Percentiles rank a stretch among this genome's conserved stretches.
Conservation (phyloP, 92 coral and sea anemone species). For the Desmophyllum pertusum region DNA sequence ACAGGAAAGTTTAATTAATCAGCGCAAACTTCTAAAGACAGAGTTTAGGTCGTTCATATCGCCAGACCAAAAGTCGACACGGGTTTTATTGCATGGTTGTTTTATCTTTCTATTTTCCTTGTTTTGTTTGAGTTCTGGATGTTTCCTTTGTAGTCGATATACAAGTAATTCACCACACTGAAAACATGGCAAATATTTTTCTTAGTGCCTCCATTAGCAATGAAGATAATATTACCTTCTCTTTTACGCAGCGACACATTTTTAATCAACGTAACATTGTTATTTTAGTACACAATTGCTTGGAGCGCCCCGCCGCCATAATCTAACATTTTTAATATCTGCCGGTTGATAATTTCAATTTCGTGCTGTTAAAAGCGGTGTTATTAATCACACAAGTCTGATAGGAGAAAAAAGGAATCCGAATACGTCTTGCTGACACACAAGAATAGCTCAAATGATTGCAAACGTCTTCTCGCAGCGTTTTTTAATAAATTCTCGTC, state of each 20-base stretch:
- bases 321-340: slow-evolving; percentile 57
- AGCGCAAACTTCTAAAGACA: neutral
- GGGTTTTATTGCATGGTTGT: slow-evolving; percentile 1
- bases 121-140: slow-evolving; percentile 40
- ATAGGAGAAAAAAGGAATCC: slow-evolving; percentile 24
- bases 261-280: slow-evolving; percentile 56
- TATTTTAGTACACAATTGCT: slow-evolving; percentile 51
- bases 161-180: slow-evolving; percentile 35
- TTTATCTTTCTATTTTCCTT: slow-evolving; percentile 24
- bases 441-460: slow-evolving; percentile 40
- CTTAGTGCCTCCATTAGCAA: slow-evolving; percentile 50
- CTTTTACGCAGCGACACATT: slow-evolving; percentile 58
- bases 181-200: slow-evolving; percentile 48
- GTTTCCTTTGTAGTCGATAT: slow-evolving; percentile 49
- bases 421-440: slow-evolving; percentile 42
- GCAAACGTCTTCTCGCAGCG: slow-evolving; percentile 45
- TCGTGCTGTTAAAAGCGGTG: slow-evolving; percentile 60
- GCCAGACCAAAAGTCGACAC: neutral
- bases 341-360: slow-evolving; percentile 45
- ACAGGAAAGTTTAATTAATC: neutral
- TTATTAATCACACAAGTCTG: slow-evolving; percentile 48
- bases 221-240: slow-evolving; percentile 53
- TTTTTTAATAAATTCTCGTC: slow-evolving; percentile 42
- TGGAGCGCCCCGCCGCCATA: slow-evolving; percentile 56
- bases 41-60: neutral